A percentile compares a stretch with the other conserved stretches of the same genome.
Conservation (phyloP, 2,888 invertebrate species). For the Drosophila rubida region DNA sequence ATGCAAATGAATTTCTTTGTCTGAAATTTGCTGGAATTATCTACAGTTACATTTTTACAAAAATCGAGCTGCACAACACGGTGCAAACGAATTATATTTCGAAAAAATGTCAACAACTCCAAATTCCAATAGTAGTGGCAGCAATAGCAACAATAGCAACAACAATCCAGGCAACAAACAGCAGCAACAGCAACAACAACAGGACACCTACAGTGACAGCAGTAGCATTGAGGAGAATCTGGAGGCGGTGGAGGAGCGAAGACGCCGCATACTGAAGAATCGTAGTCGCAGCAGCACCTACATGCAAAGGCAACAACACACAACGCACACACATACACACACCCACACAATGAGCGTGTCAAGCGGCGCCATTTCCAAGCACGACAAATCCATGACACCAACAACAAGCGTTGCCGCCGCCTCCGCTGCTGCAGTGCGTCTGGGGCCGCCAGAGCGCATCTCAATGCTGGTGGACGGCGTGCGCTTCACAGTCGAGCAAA, state of each 20-base stretch:
- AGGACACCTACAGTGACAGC: conserved; percentile 87
- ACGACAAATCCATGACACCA: conserved; percentile 60
- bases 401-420: conserved; percentile 53
- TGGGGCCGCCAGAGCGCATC: conserved; percentile 88
- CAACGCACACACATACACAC: conserved; percentile 46
- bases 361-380: conserved; percentile 78
- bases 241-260: conserved; percentile 89
- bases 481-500: conserved; percentile 96
- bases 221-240: conserved; percentile 93
- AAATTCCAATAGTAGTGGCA: conserved; percentile 81
- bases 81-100: conserved; percentile 46
- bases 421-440: conserved; percentile 46
- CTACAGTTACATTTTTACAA: conserved; percentile 31
- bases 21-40: conserved; percentile 57
- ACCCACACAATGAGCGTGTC: conserved; percentile 55
- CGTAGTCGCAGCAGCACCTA: conserved; percentile 85
- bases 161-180: conserved; percentile 54
- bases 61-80: conserved; percentile 32
- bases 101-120: conserved; percentile 83
- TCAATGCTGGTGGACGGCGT: conserved; percentile 99
- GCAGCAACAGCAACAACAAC: conserved; percentile 67
- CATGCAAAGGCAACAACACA: conserved; percentile 66
- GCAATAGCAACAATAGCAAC: conserved; percentile 71
- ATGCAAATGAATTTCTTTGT: conserved; percentile 63
- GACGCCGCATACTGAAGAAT: conserved; percentile 89